Base-by-base conservation (phyloP, 2,888 invertebrate species). In the Polylopha cassiicola region DNA sequence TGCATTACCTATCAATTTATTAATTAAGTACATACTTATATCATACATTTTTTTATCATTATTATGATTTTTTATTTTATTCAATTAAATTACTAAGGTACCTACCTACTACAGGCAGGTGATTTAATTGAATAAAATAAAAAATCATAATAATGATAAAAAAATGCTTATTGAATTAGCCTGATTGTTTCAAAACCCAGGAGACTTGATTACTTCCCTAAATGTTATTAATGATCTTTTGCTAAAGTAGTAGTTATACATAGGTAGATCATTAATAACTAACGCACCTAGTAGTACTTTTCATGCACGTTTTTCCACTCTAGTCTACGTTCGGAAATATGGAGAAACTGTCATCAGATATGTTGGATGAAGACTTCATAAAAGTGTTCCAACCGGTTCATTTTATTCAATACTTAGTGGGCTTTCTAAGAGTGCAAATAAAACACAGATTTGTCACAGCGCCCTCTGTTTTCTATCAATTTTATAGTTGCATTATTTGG, bases 291-390 rank as follows among this genome's bases (percentile, higher is more conserved):
- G n/a, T n/a, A n/a, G n/a, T n/a, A n/a, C n/a, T n/a, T n/a, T n/a
- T n/a, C n/a, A n/a, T n/a, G n/a, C n/a, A n/a, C n/a, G n/a, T n/a
- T n/a, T n/a, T n/a, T n/a, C n/a, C n/a, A n/a, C n/a, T n/a, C n/a
- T n/a, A n/a, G n/a, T n/a, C n/a, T n/a, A n/a, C n/a, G n/a, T n/a
- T n/a, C n/a, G n/a, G n/a, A n/a, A n/a, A 50, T 10, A 48, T 67
- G n/a, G 71, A 73, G 44, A 47, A 45, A 3, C 44, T 74, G 2
- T 59, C 65, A 1, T 53, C 51, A 11, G 74, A 77, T 43, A 58
- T 73, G 10, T 48, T 79, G 23, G 68, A 71, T 15, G 65, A 74
- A 3, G 67, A 74, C 16, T 75, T 78, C 17, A 46, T 69, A 4
- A 44, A 50, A 37, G 53, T 68, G 20, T 78, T 76, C 33, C 53